phyloP scores from a whole-genome alignment of 2,888 invertebrate genomes.

The Acheta domesticus region DNA sequence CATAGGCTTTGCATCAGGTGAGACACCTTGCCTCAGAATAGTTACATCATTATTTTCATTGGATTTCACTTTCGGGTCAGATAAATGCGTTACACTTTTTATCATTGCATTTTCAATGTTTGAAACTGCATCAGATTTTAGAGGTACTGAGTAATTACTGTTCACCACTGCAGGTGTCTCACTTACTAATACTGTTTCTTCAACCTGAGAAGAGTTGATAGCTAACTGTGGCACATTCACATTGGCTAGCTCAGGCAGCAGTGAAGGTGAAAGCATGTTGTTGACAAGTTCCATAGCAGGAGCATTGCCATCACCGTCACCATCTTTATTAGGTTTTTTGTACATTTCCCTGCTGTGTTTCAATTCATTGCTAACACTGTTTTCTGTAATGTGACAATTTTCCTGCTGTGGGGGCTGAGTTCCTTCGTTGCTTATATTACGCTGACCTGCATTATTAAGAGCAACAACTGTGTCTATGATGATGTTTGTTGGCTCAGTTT shows the following conservation, averaged over 20 bases:
- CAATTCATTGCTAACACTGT: neutral
- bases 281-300: neutral
- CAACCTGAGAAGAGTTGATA: neutral
- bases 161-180: neutral
- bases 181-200: neutral
- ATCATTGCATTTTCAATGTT: constrained; percentile 19
- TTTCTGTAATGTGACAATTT: neutral
- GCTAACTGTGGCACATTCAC: constrained; percentile 28
- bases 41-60: neutral
- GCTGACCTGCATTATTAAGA: neutral
- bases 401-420: neutral
- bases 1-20: constrained; percentile 31
- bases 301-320: neutral
- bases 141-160: neutral
- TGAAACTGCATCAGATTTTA: neutral
- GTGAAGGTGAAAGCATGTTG: neutral
- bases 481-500: neutral
- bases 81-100: constrained; percentile 24
- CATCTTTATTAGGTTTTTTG: too few species aligned
- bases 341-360: neutral
- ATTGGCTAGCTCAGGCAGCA: neutral
- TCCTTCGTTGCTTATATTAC: too few species aligned
- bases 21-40: constrained; percentile 19
- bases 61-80: constrained; percentile 23
- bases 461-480: neutral